Percentiles rank a stretch among this genome's conserved stretches.
These are phyloP conservation scores for Xanthia togata DNA, from an alignment of 2,888 invertebrate species.

Conservation along the genomic window DNA sequence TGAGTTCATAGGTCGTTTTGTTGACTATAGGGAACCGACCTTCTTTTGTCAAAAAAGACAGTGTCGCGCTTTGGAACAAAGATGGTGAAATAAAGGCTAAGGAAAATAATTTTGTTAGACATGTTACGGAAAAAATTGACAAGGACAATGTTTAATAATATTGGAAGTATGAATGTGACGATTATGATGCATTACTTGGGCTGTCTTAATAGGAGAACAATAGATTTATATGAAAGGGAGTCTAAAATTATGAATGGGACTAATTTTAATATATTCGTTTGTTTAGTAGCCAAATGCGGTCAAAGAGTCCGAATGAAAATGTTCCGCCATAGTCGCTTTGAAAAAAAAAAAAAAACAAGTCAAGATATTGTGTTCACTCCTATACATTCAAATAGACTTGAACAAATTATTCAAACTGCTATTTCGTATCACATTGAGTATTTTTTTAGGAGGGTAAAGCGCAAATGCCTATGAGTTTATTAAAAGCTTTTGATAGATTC, in stretches of 20 bases:
- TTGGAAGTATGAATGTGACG: slow-evolving; percentile 30
- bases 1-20: slow-evolving; percentile 77
- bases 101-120: slow-evolving; percentile 51
- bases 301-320: slow-evolving; percentile 2
- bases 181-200: slow-evolving; percentile 49
- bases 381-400: not conserved
- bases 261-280: slow-evolving; percentile 36
- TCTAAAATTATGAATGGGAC: slow-evolving; percentile 16
- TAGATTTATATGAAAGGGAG: slow-evolving; percentile 28
- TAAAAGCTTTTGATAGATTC: not conserved
- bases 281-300: slow-evolving; percentile 23
- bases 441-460: no score
- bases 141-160: slow-evolving; percentile 54
- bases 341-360: not conserved
- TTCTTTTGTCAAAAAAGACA: slow-evolving; percentile 60
- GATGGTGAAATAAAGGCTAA: slow-evolving; percentile 62
- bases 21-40: slow-evolving; percentile 48
- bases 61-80: slow-evolving; percentile 77
- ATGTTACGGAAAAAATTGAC: slow-evolving; percentile 51
- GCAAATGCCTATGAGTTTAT: not conserved
- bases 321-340: not conserved
- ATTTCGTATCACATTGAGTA: not conserved
- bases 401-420: not conserved
- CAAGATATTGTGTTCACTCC: not conserved
- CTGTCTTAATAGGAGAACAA: slow-evolving; percentile 40